These are phyloP conservation scores for Osedax frankpressi DNA, from an alignment of 2,888 invertebrate species.

Conservation along the genomic window DNA sequence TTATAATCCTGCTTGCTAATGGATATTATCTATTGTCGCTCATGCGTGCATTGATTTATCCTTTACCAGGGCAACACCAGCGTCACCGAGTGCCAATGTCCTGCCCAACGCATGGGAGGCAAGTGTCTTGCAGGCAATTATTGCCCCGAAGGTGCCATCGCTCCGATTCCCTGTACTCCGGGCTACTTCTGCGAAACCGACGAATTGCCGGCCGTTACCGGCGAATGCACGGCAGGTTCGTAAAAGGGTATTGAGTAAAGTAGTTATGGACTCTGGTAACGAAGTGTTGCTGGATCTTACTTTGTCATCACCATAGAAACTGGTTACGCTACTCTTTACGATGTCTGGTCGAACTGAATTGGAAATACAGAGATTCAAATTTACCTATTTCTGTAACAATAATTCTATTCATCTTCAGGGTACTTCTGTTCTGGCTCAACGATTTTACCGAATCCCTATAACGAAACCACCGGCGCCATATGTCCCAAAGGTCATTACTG, in stretches of 20 bases:
- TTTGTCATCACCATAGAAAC: no score
- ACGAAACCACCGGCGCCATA: constrained; percentile 39
- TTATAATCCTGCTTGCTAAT: no score
- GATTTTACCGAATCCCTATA: constrained; percentile 36
- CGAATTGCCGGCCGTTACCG: constrained; percentile 33
- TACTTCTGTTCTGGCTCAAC: constrained; percentile 29
- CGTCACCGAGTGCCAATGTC: constrained; percentile 32
- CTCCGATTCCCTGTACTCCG: constrained; percentile 32
- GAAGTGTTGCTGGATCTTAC: no score
- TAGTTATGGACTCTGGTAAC: no score
- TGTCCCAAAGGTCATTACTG: constrained; percentile 43
- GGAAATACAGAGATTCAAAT: no score
- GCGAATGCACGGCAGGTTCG: constrained; percentile 37
- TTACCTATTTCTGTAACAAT: no score
- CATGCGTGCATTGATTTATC: no score
- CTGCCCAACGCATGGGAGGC: constrained; percentile 34
- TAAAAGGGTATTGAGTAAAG: no score
- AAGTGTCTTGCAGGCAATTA: constrained; percentile 37
- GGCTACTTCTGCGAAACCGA: constrained; percentile 35
- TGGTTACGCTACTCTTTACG: no score
- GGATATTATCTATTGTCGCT: no score
- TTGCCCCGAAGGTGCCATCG: constrained; percentile 36
- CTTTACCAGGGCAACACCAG: constrained; percentile 33
- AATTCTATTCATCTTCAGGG: no score
- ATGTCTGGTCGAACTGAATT: no score